phyloP scores from a whole-genome alignment of 2,113 vertebrate genomes.

The Muntiacus muntjak region DNA sequence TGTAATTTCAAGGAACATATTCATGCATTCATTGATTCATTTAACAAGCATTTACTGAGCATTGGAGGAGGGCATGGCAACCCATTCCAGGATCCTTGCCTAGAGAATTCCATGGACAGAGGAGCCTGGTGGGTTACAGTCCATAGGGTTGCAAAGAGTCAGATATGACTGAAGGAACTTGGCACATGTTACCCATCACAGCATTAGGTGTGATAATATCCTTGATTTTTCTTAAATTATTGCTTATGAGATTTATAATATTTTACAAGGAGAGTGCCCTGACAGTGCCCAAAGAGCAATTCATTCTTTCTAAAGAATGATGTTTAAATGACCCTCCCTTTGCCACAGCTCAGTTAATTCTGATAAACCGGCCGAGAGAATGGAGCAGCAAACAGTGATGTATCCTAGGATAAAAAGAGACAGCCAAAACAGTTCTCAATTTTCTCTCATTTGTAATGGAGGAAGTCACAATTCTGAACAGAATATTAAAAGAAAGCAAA shows the following conservation, averaged over 20 bases:
- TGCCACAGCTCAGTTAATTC: slow-evolving; percentile 1
- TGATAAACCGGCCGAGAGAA: slow-evolving; percentile 14
- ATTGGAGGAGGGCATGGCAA: not conserved
- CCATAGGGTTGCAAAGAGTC: not conserved
- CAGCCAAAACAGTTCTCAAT: not conserved
- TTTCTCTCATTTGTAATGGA: slow-evolving; percentile 5
- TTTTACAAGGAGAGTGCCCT: not conserved
- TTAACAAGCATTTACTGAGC: not conserved
- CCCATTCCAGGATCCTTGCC: not conserved
- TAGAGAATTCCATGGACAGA: not conserved
- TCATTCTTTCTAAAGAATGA: slow-evolving; percentile 21
- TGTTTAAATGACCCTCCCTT: not conserved
- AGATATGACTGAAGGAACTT: not conserved
- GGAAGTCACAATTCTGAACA: not conserved
- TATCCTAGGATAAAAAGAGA: not conserved
- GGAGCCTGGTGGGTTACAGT: not conserved
- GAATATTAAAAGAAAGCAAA: slow-evolving; percentile 37
- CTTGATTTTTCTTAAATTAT: not conserved
- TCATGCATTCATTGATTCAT: not conserved
- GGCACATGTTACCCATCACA: not conserved
- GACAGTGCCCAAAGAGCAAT: not conserved
- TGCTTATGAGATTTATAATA: not conserved
- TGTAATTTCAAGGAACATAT: not conserved
- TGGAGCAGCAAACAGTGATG: not conserved
- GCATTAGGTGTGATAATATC: not conserved